These are phyloP conservation scores for Crossocerus cetratus DNA, from an alignment of 2,888 invertebrate genomes.

Conservation along the genomic window DNA sequence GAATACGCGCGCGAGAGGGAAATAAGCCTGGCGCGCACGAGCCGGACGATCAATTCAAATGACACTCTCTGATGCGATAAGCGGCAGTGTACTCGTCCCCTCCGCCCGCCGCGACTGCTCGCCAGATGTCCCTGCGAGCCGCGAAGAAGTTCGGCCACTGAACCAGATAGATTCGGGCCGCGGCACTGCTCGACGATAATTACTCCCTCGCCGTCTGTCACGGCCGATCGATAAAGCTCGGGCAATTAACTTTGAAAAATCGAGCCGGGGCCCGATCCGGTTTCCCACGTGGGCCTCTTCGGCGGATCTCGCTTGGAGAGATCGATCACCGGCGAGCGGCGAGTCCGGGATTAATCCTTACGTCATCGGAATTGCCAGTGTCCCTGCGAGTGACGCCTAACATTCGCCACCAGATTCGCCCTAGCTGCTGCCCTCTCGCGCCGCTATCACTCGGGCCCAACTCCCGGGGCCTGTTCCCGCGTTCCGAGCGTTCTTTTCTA, in stretches of 20 bases:
- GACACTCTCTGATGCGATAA: background rate
- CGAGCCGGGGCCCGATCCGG: constrained; percentile 62
- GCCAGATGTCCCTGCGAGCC: background rate
- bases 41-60: background rate
- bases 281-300: constrained; percentile 29
- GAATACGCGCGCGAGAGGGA: background rate
- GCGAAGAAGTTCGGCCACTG: background rate
- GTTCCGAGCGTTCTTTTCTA: no score
- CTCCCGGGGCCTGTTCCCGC: no score
- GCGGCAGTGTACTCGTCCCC: background rate
- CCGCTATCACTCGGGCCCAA: no score
- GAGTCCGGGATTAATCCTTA: no score
- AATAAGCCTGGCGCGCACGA: background rate
- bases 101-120: background rate
- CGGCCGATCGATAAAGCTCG: constrained; percentile 60
- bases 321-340: no score
- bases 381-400: constrained; percentile 17
- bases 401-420: constrained; percentile 19
- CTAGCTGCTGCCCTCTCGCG: constrained; percentile 2
- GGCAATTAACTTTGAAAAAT: constrained; percentile 70
- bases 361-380: constrained; percentile 7
- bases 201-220: constrained; percentile 59
- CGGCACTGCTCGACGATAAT: constrained; percentile 48
- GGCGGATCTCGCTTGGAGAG: no score
- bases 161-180: constrained; percentile 4